A percentile compares a stretch with the other conserved stretches of the same genome.
Conservation (phyloP, 2,113 vertebrate genomes). For the Sapayoa aenigma region DNA sequence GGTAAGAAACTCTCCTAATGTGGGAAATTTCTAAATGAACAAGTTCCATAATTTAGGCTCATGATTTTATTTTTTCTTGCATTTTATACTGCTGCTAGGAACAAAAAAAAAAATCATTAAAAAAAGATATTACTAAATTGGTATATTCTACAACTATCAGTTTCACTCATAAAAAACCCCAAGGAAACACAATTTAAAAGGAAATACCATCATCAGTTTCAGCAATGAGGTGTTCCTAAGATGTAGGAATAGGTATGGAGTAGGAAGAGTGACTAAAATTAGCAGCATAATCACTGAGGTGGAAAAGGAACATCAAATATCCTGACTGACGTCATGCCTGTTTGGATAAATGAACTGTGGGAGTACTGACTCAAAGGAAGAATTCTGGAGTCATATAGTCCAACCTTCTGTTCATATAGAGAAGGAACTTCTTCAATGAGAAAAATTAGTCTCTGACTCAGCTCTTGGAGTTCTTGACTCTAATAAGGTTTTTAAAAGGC, state of each 20-base stretch:
- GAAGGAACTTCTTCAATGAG: not conserved
- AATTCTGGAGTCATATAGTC: not conserved
- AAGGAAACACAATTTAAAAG: not conserved
- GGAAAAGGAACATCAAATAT: not conserved
- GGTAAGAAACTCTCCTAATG: not conserved
- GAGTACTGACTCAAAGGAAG: not conserved
- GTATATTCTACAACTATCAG: not conserved
- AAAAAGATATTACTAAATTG: fast-evolving
- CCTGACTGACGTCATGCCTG: not conserved
- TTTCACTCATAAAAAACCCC: not conserved
- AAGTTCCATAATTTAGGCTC: not conserved
- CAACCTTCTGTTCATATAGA: not conserved
- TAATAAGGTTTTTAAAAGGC: not conserved
- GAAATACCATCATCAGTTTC: not conserved
- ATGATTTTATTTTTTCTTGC: not conserved
- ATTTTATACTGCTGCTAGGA: not conserved
- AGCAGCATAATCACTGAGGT: not conserved
- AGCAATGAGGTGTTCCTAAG: not conserved
- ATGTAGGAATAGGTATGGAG: not conserved
- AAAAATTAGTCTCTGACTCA: not conserved
- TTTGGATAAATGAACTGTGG: not conserved
- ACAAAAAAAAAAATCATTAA: not conserved
- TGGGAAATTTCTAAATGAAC: not conserved
- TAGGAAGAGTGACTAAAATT: not conserved
- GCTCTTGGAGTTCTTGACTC: not conserved